Evolutionary conservation across 2,797 vertebrate genomes (phyloP).

Genomic region (Ptychadena robeensis): DNA sequence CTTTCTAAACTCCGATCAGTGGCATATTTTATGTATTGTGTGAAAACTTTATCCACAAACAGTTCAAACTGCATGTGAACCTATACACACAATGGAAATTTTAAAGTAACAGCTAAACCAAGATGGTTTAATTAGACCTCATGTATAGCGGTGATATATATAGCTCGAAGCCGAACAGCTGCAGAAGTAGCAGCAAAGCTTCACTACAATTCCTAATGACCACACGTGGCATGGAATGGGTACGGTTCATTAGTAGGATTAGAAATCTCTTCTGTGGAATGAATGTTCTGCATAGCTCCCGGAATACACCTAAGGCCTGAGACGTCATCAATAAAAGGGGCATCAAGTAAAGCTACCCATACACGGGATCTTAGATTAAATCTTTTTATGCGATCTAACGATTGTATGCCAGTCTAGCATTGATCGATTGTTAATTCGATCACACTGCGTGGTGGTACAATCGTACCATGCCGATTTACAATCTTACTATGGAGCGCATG

Average conservation of each 20-base stretch:
- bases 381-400: no score
- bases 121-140: conserved; percentile 1
- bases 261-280: neutral
- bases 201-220: neutral
- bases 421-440: no score
- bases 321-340: neutral
- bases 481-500: no score
- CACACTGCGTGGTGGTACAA: no score
- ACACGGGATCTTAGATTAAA: no score
- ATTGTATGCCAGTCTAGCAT: no score
- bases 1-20: no score
- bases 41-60: no score
- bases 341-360: neutral
- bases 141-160: conserved; percentile 8
- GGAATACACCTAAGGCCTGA: neutral
- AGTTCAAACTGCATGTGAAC: neutral
- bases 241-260: neutral
- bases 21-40: no score
- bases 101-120: neutral
- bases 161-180: conserved; percentile 39
- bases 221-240: neutral
- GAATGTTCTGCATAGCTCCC: conserved; percentile 1
- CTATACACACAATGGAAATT: neutral
- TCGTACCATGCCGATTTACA: no score
- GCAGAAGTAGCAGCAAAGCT: conserved; percentile 1